Conservation (phyloP, 2,113 vertebrate genomes). For the Myotis brandtii region DNA sequence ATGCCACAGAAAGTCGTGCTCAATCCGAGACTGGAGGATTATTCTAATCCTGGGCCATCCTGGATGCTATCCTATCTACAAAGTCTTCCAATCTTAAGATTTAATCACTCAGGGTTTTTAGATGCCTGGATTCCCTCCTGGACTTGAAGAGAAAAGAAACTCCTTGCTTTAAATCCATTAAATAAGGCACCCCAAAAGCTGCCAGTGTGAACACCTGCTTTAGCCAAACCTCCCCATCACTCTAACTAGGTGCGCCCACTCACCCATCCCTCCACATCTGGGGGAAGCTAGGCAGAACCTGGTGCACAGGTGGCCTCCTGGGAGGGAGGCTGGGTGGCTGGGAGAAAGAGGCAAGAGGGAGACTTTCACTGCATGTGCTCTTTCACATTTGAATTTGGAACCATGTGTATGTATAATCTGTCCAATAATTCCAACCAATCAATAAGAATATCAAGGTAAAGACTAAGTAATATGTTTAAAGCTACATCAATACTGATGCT, state of each 20-base stretch:
- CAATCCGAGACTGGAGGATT: too few relatives aligned
- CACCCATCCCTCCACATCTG: too few relatives aligned
- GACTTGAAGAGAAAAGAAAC: neutral
- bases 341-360: neutral
- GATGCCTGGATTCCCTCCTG: neutral
- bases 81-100: neutral
- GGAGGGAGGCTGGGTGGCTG: too few relatives aligned
- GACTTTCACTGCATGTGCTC: neutral
- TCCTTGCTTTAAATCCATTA: neutral
- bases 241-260: neutral
- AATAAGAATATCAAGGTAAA: neutral
- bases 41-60: accelerated
- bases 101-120: neutral
- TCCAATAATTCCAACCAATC: neutral
- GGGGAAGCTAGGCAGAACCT: neutral
- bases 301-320: neutral
- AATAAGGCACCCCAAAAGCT: neutral
- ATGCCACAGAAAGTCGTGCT: neutral
- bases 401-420: neutral
- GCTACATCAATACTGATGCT: neutral
- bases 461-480: neutral
- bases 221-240: neutral
- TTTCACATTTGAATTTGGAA: neutral
- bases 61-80: too few relatives aligned
- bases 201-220: neutral